These are phyloP conservation scores for Metaphire vulgaris DNA, from an alignment of 1,140 invertebrate species.

Conservation along the genomic window DNA sequence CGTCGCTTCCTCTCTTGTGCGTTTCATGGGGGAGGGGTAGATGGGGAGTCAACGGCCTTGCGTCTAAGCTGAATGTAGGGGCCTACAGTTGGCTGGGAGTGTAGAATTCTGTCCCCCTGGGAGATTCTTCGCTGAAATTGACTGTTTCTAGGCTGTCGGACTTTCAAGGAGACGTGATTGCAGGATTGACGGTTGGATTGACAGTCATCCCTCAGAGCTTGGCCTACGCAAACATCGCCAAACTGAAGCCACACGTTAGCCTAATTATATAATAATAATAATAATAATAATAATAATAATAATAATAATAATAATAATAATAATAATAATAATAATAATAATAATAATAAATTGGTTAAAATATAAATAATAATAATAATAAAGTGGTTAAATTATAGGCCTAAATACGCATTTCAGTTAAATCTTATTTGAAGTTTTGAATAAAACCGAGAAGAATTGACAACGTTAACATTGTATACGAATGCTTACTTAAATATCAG, in stretches of 20 bases:
- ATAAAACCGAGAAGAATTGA: too few species aligned
- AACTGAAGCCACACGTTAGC: conserved; percentile 64
- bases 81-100: background rate
- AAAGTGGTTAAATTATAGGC: too few species aligned
- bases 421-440: too few species aligned
- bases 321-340: too few species aligned
- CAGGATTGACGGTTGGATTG: conserved; percentile 75
- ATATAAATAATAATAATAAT: too few species aligned
- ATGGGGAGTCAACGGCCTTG: background rate
- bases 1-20: background rate
- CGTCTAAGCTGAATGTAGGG: background rate
- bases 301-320: background rate
- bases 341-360: conserved; percentile 6
- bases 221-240: conserved; percentile 72
- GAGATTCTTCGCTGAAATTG: too few species aligned
- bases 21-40: background rate
- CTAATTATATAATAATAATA: too few species aligned
- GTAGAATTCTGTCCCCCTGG: background rate
- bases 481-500: too few species aligned
- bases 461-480: too few species aligned
- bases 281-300: background rate
- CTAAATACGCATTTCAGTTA: too few species aligned
- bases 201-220: conserved; percentile 80
- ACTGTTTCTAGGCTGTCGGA: conserved; percentile 18
- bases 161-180: conserved; percentile 51